phyloP scores from a whole-genome alignment of 2,888 invertebrate species.

The Pheosia tremula region DNA sequence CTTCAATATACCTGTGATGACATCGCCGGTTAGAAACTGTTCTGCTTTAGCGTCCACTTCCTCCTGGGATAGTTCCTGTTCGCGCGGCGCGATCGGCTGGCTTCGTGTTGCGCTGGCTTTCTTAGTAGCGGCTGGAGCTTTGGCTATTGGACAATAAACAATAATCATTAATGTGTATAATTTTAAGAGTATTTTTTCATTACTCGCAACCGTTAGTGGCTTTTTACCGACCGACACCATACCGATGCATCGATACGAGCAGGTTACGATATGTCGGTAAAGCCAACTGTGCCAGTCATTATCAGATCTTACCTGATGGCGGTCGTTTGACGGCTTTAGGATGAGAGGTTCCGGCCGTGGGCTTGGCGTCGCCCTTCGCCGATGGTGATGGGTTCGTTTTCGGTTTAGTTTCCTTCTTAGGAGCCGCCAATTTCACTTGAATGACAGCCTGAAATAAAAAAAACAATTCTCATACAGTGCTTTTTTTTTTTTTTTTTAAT shows the following conservation, averaged over 20 bases:
- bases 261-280: too few relatives aligned
- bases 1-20: slow-evolving; percentile 64
- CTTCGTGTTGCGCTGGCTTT: slow-evolving; percentile 54
- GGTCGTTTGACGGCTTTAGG: slow-evolving; percentile 82
- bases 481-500: too few relatives aligned
- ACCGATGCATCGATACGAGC: too few relatives aligned
- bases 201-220: too few relatives aligned
- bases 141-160: background rate
- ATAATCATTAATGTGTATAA: background rate
- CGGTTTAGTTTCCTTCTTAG: slow-evolving; percentile 85
- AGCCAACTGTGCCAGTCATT: background rate
- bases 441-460: slow-evolving; percentile 87
- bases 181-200: too few relatives aligned
- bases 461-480: too few relatives aligned
- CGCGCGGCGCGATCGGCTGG: slow-evolving; percentile 75
- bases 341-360: slow-evolving; percentile 72
- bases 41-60: slow-evolving; percentile 91
- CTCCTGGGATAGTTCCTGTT: slow-evolving; percentile 89
- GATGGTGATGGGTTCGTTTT: slow-evolving; percentile 81
- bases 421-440: slow-evolving; percentile 87
- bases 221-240: too few relatives aligned
- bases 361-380: slow-evolving; percentile 73
- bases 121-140: slow-evolving; percentile 41
- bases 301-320: slow-evolving; percentile 47
- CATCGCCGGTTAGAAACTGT: slow-evolving; percentile 86